These are phyloP conservation scores for Acyrthosiphon pisum DNA, from an alignment of 1,140 invertebrate species.

Conservation along the genomic window DNA sequence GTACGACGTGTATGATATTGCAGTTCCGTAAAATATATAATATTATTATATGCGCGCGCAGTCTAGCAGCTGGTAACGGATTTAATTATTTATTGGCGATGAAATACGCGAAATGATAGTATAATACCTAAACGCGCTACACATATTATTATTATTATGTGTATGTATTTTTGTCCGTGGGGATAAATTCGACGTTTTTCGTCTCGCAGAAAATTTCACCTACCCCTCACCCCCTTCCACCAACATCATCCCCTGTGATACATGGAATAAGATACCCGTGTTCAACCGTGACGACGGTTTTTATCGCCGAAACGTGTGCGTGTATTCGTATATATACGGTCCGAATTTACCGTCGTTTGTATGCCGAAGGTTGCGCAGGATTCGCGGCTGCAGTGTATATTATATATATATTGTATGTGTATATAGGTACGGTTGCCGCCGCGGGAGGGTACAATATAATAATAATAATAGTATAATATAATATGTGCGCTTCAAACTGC, in stretches of 20 bases:
- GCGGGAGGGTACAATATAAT: neutral
- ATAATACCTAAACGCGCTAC: neutral
- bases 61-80: neutral
- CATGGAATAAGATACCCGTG: neutral
- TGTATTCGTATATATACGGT: neutral
- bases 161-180: neutral
- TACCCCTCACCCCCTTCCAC: neutral
- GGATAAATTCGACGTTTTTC: neutral
- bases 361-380: conserved; percentile 12
- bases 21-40: neutral
- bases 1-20: neutral
- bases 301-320: conserved; percentile 48
- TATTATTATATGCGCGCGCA: neutral
- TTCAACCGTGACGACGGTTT: neutral
- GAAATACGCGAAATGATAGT: neutral
- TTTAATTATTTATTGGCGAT: conserved; percentile 38
- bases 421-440: neutral
- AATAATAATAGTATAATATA: neutral
- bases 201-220: neutral
- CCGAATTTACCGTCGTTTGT: conserved; percentile 49
- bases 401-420: neutral
- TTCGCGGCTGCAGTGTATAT: conserved; percentile 20
- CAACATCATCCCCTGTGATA: neutral
- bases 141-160: neutral
- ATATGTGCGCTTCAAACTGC: conserved; percentile 10